phyloP scores from a whole-genome alignment of 2,888 invertebrate species.

The Amphimallon solstitiale region DNA sequence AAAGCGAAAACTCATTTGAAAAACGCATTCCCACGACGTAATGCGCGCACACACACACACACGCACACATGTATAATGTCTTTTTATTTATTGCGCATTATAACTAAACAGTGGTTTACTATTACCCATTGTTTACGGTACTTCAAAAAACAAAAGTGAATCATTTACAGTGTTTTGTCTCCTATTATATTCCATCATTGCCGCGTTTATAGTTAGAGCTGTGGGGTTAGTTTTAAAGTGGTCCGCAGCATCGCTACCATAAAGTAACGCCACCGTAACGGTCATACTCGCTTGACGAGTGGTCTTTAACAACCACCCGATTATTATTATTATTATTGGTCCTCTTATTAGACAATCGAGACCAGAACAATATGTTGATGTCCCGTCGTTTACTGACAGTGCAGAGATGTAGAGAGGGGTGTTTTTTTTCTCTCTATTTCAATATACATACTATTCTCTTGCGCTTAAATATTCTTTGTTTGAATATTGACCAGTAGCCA shows the following conservation, averaged over 20 bases:
- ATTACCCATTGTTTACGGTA: constrained; percentile 62
- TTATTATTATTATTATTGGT: constrained; percentile 40
- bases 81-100: constrained; percentile 57
- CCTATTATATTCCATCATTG: constrained; percentile 53
- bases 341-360: constrained; percentile 46
- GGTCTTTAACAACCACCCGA: constrained; percentile 21
- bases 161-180: constrained; percentile 62
- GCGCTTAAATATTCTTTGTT: constrained; percentile 39
- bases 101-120: constrained; percentile 61
- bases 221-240: constrained; percentile 28
- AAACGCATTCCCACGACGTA: constrained; percentile 56
- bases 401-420: constrained; percentile 49
- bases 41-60: constrained; percentile 43
- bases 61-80: neutral
- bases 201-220: constrained; percentile 41
- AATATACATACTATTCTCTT: neutral
- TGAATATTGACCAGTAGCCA: constrained; percentile 53
- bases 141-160: constrained; percentile 63
- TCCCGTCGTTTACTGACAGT: constrained; percentile 52
- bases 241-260: neutral
- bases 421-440: constrained; percentile 23
- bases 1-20: neutral
- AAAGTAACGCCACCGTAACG: constrained; percentile 6
- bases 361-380: constrained; percentile 52
- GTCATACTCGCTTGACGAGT: constrained; percentile 16